A percentile compares a stretch with the other conserved stretches of the same genome.
These are phyloP conservation scores for Philaenus spumarius DNA, from an alignment of 1,140 invertebrate genomes.

Conservation along the genomic window DNA sequence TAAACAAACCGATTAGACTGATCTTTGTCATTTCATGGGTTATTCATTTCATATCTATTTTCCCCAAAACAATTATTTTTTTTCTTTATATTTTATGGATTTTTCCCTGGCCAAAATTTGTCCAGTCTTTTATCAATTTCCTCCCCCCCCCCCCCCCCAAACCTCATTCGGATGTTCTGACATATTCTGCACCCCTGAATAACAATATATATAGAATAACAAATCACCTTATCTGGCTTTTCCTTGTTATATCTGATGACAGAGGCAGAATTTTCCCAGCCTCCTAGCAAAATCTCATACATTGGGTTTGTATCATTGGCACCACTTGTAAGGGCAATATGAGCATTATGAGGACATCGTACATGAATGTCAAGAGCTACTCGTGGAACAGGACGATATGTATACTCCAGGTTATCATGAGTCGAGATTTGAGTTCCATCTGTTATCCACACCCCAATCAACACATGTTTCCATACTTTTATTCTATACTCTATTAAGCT, in stretches of 20 bases:
- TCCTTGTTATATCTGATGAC: constrained; percentile 53
- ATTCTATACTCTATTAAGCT: too few relatives aligned
- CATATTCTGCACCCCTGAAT: too few relatives aligned
- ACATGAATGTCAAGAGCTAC: constrained; percentile 65
- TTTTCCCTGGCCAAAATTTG: too few relatives aligned
- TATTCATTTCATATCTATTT: too few relatives aligned
- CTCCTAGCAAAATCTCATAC: constrained; percentile 59
- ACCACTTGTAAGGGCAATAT: constrained; percentile 56
- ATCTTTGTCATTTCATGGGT: too few relatives aligned
- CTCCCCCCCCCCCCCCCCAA: too few relatives aligned
- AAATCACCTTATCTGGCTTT: constrained; percentile 52
- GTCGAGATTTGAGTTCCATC: constrained; percentile 18
- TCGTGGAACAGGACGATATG: constrained; percentile 55
- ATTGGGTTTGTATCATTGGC: constrained; percentile 61
- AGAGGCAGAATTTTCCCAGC: constrained; percentile 53
- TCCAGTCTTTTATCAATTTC: too few relatives aligned
- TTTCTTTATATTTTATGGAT: too few relatives aligned
- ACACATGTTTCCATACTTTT: too few relatives aligned
- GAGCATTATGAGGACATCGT: constrained; percentile 66
- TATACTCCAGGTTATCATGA: constrained; percentile 30
- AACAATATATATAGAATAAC: neutral
- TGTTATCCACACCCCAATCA: neutral
- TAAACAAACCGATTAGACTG: too few relatives aligned
- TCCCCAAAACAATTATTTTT: too few relatives aligned
- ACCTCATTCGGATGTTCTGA: too few relatives aligned